phyloP scores from a whole-genome alignment of 2,113 vertebrate genomes.

The Muntiacus reevesi region DNA sequence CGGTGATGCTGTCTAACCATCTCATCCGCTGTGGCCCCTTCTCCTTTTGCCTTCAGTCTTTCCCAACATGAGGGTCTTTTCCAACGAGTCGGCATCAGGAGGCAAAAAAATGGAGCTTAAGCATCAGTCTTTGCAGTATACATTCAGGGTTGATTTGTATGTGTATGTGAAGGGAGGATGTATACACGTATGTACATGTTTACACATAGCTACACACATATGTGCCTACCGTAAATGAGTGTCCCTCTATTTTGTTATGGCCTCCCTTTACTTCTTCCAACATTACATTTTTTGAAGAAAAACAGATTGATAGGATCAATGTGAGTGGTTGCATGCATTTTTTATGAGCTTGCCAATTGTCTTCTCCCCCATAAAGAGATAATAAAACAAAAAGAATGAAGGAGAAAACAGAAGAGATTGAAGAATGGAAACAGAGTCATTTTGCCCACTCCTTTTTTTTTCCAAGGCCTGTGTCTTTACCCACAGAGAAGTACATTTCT shows the following conservation, averaged over 20 bases:
- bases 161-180: not conserved
- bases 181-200: not conserved
- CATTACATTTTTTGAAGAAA: not conserved
- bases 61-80: not conserved
- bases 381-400: not conserved
- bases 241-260: not conserved
- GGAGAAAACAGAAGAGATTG: not conserved
- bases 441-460: not conserved
- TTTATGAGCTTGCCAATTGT: not conserved
- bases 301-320: not conserved
- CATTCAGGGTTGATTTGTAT: not conserved
- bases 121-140: not conserved
- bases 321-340: not conserved
- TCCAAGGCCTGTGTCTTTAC: not conserved
- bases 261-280: not conserved
- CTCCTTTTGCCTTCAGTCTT: not conserved
- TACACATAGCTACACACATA: not conserved
- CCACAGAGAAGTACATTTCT: not conserved
- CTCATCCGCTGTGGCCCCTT: not conserved
- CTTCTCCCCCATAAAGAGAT: not conserved
- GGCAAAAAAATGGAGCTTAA: not conserved
- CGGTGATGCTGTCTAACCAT: not conserved
- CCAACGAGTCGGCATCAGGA: not conserved
- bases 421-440: not conserved
- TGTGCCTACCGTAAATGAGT: fast-evolving